Conservation (phyloP, 1,140 invertebrate genomes). For the Calosoma granatense region DNA sequence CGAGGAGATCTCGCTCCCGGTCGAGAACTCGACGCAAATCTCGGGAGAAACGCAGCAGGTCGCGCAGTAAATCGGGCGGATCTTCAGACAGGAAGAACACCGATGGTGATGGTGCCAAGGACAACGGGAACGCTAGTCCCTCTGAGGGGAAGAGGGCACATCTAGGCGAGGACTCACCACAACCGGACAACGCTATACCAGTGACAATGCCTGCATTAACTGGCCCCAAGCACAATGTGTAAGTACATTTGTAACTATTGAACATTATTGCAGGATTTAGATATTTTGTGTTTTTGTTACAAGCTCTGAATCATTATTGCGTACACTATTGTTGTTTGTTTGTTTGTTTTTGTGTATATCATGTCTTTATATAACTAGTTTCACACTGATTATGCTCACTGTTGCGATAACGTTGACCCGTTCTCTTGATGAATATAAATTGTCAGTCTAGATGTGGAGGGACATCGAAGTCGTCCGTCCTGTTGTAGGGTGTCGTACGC, state of each 20-base stretch:
- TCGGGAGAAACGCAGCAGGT: slow-evolving; percentile 8
- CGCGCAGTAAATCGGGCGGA: neutral
- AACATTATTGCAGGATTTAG: slow-evolving; percentile 21
- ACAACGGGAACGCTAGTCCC: slow-evolving; percentile 29
- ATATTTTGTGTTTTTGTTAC: slow-evolving; percentile 7
- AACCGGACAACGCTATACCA: slow-evolving; percentile 35
- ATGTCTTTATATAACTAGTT: too few relatives aligned
- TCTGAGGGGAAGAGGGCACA: slow-evolving; percentile 13
- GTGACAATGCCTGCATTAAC: neutral
- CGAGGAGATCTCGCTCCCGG: slow-evolving; percentile 22
- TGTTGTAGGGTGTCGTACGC: neutral
- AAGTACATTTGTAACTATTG: slow-evolving; percentile 27
- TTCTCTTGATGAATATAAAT: too few relatives aligned
- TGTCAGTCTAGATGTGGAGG: neutral
- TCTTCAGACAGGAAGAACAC: slow-evolving; percentile 8
- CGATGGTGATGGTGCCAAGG: slow-evolving; percentile 17
- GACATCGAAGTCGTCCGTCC: neutral
- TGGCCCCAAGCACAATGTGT: slow-evolving; percentile 20
- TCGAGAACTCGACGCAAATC: slow-evolving; percentile 20
- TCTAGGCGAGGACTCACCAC: slow-evolving; percentile 32
- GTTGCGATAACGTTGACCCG: too few relatives aligned
- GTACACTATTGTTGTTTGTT: too few relatives aligned
- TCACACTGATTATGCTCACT: too few relatives aligned
- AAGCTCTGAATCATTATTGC: too few relatives aligned
- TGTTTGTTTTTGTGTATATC: too few relatives aligned